These are phyloP conservation scores for Athalia circularis DNA, from an alignment of 2,888 invertebrate species.

Conservation along the genomic window DNA sequence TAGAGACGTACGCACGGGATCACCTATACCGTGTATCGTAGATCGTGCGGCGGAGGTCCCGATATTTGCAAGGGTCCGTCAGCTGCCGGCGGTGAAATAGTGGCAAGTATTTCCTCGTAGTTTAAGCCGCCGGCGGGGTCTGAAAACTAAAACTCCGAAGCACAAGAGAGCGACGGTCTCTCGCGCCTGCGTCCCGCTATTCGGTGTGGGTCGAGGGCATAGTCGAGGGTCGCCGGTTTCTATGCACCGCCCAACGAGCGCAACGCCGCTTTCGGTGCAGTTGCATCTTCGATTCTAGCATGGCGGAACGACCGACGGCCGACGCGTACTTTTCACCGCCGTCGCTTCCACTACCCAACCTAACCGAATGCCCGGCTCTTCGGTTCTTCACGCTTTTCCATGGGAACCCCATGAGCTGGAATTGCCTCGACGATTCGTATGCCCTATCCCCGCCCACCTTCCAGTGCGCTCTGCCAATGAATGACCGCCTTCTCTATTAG, in stretches of 20 bases:
- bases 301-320: conserved; percentile 21
- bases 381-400: conserved; percentile 38
- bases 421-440: conserved; percentile 58
- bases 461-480: conserved; percentile 66
- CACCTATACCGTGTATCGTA: too few relatives aligned
- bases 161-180: conserved; percentile 17
- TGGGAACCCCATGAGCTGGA: conserved; percentile 62
- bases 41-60: too few relatives aligned
- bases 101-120: background rate
- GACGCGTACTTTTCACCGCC: too few relatives aligned
- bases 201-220: conserved; percentile 35
- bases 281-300: conserved; percentile 45
- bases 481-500: conserved; percentile 61
- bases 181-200: conserved; percentile 39
- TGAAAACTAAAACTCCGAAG: background rate
- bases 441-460: conserved; percentile 68
- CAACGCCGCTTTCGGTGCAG: conserved; percentile 24
- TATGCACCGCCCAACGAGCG: conserved; percentile 43
- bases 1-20: too few relatives aligned
- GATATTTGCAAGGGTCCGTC: conserved; percentile 27
- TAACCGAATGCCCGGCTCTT: too few relatives aligned
- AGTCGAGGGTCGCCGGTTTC: conserved; percentile 39
- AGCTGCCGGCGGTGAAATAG: conserved; percentile 5
- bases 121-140: background rate
- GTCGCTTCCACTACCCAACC: too few relatives aligned